Evolutionary conservation across 2,797 vertebrate species (phyloP), one percentile per base, ranked within the genome.

Genomic region (Myotis daubentonii): DNA sequence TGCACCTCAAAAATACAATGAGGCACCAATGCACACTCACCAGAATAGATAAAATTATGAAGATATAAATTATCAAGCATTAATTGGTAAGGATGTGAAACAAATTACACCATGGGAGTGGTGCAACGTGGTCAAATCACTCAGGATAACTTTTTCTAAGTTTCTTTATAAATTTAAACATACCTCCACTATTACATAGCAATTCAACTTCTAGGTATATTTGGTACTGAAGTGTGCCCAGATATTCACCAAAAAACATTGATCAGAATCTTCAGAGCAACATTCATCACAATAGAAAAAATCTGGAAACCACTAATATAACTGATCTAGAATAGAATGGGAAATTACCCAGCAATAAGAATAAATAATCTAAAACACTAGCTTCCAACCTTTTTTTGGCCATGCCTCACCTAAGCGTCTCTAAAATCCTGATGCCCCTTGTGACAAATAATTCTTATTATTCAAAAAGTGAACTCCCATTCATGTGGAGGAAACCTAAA

Each of bases 161-260:
- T 80, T 87, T 94, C 22, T 62, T 78, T 78, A 20, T 49, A 53
- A 82, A 70, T 72, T 51, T 72, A 91, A 86, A 66, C 9, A 28
- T 47, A 66, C 8, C 12, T 74, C 49, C 6, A 5, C 1, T 75
- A 51, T 65, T 76, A 36, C 3, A 65, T 20, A 71, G 1, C 2
- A 84, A 51, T 70, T 74, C 2, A 94, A 20, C 6, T 60, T 85
- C 17, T 65, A 22, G 4, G 9, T 57, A 19, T 57, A 71, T 33
- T 88, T 33, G 9, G 60, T 94, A 51, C 33, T 89, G 4, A 74
- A 62, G 0, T 16, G 2, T 72, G 22, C 7, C 2, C 36, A 82
- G 44, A 78, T 91, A 53, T 12, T 82, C 49, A 55, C 20, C 10
- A 66, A 88, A 83, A 84, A 12, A 12, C 1, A 33, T 87, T 70